Evolutionary conservation across 2,888 invertebrate species (phyloP).

Genomic region (Thumatha senex): DNA sequence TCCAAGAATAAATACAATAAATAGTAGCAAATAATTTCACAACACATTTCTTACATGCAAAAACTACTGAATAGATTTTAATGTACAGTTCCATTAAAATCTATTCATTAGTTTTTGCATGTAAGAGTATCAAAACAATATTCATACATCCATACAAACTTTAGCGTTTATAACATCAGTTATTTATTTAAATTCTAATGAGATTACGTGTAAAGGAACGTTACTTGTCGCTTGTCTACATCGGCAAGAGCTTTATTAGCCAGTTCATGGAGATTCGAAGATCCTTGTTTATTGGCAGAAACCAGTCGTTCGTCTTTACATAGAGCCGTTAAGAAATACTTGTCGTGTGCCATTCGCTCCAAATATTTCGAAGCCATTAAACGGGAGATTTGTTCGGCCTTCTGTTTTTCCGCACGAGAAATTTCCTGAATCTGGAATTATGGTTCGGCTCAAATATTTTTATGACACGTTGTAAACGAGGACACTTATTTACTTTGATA

Average conservation of each 20-base stretch:
- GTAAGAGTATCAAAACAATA: too few relatives aligned
- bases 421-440: slow-evolving; percentile 66
- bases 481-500: slow-evolving; percentile 22
- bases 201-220: too few relatives aligned
- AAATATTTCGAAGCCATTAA: slow-evolving; percentile 78
- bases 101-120: too few relatives aligned
- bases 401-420: slow-evolving; percentile 68
- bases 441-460: slow-evolving; percentile 39
- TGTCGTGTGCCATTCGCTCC: slow-evolving; percentile 77
- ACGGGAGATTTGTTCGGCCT: slow-evolving; percentile 62
- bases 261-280: slow-evolving; percentile 60
- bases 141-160: too few relatives aligned
- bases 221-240: slow-evolving; percentile 68
- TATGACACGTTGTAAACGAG: slow-evolving; percentile 22
- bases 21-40: too few relatives aligned
- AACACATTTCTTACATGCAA: too few relatives aligned
- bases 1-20: too few relatives aligned
- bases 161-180: too few relatives aligned
- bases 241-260: slow-evolving; percentile 66
- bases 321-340: slow-evolving; percentile 69
- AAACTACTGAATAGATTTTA: too few relatives aligned
- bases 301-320: slow-evolving; percentile 69
- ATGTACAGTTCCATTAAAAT: too few relatives aligned
- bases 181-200: too few relatives aligned
- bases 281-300: slow-evolving; percentile 71